Evolutionary conservation across 2,113 vertebrate species (phyloP).

Genomic region (Chlamydotis undulata): DNA sequence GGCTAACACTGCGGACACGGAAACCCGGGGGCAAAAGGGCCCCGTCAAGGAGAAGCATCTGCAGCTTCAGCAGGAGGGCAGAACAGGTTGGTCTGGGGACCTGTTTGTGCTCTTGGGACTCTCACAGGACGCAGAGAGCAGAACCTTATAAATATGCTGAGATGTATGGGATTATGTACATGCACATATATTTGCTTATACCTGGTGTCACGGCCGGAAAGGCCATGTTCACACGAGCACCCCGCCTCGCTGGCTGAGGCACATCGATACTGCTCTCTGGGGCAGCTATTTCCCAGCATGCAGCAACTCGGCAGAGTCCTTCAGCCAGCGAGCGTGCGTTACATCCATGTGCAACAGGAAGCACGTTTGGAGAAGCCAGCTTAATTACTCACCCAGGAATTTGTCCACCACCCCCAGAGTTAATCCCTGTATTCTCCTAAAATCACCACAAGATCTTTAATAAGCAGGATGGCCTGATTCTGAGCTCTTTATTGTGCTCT

Average conservation of each 20-base stretch:
- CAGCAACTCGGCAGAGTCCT: background rate
- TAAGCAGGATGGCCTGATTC: background rate
- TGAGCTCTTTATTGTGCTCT: background rate
- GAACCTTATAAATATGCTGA: background rate
- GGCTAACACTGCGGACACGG: background rate
- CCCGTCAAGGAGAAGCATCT: background rate
- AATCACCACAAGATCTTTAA: background rate
- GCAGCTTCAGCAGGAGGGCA: background rate
- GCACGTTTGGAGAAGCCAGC: background rate
- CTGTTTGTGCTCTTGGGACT: background rate
- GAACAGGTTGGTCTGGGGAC: conserved; percentile 1
- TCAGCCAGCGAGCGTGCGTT: accelerated
- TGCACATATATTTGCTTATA: background rate
- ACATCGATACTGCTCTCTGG: background rate
- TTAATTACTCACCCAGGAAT: background rate
- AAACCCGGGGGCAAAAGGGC: background rate
- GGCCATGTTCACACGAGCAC: background rate
- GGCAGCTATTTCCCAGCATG: background rate
- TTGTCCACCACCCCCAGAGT: background rate
- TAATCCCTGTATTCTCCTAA: background rate
- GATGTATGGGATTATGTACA: background rate
- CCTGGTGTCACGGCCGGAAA: background rate
- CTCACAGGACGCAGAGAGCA: background rate
- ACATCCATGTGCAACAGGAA: background rate
- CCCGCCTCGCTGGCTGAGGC: background rate